A percentile compares a stretch with the other conserved stretches of the same genome.
Conservation (phyloP, 2,888 invertebrate genomes). For the Bombyx huttoni region DNA sequence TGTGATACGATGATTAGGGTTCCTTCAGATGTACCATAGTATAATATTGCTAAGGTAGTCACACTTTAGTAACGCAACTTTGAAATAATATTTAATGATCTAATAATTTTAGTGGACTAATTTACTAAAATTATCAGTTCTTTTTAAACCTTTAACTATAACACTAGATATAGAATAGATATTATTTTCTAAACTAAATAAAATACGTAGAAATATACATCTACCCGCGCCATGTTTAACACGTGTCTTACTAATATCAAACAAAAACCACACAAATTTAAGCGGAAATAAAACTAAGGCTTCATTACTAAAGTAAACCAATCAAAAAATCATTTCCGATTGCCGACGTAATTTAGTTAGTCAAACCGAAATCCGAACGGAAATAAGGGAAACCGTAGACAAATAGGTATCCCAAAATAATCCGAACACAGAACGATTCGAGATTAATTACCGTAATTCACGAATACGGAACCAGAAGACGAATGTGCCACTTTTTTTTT, state of each 20-base stretch:
- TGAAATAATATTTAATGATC: too few relatives aligned
- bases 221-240: too few relatives aligned
- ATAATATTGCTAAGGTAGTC: too few relatives aligned
- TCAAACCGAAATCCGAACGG: not conserved
- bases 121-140: too few relatives aligned
- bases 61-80: too few relatives aligned
- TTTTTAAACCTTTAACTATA: too few relatives aligned
- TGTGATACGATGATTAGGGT: not conserved
- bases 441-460: not conserved
- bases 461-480: not conserved
- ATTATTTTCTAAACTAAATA: too few relatives aligned
- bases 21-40: not conserved
- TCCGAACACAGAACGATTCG: not conserved
- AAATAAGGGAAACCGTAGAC: not conserved
- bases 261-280: not conserved
- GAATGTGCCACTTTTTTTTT: not conserved
- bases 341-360: not conserved
- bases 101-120: too few relatives aligned
- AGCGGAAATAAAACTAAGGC: not conserved
- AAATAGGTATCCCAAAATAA: not conserved
- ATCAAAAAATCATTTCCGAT: slow-evolving; percentile 19
- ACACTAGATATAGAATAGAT: too few relatives aligned
- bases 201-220: too few relatives aligned
- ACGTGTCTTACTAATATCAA: too few relatives aligned
- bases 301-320: slow-evolving; percentile 10